A percentile compares a stretch with the other conserved stretches of the same genome.
Conservation (phyloP, 2,888 invertebrate genomes). For the Idaea straminata region DNA sequence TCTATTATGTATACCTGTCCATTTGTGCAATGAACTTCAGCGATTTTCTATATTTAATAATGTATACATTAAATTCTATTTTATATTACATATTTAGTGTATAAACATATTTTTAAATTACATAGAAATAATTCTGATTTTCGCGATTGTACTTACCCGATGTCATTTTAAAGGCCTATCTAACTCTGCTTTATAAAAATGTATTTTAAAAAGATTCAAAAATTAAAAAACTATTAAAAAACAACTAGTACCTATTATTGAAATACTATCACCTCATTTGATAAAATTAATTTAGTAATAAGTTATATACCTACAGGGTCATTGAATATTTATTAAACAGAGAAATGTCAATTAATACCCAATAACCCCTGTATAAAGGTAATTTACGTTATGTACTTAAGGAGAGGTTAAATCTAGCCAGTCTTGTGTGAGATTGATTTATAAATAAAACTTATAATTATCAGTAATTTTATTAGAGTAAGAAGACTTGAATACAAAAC, state of each 20-base stretch:
- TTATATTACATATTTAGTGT: constrained; percentile 64
- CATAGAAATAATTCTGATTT: constrained; percentile 57
- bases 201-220: constrained; percentile 67
- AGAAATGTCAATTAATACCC: constrained; percentile 13
- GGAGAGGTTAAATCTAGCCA: constrained; percentile 34
- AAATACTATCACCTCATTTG: constrained; percentile 1
- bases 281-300: constrained; percentile 6
- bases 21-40: constrained; percentile 44
- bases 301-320: constrained; percentile 2
- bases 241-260: constrained; percentile 36
- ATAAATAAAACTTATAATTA: constrained; percentile 71
- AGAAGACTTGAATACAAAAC: constrained; percentile 55
- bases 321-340: not conserved
- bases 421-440: constrained; percentile 48
- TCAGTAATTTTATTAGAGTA: constrained; percentile 68
- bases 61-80: constrained; percentile 69
- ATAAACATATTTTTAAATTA: constrained; percentile 66
- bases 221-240: constrained; percentile 62
- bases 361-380: not conserved
- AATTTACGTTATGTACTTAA: constrained; percentile 11
- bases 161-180: constrained; percentile 61
- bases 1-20: constrained; percentile 47
- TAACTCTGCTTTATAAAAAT: constrained; percentile 55
- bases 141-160: constrained; percentile 56
- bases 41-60: constrained; percentile 50